Evolutionary conservation across 2,888 invertebrate genomes (phyloP), one percentile per base, ranked within the genome.

Genomic region (Anagyrus pseudococci): DNA sequence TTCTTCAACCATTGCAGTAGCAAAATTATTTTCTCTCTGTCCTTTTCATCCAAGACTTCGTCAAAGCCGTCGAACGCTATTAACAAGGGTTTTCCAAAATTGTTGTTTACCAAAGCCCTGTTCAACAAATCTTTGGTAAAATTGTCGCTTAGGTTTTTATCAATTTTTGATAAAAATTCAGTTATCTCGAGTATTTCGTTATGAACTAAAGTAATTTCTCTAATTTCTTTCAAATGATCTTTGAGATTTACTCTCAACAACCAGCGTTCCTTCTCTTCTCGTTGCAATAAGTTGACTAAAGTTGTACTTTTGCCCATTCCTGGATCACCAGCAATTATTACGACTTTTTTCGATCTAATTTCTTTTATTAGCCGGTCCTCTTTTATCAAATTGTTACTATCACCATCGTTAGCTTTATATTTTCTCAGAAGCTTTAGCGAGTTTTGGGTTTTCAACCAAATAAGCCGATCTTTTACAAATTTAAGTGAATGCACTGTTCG

Each of bases 11-110:
- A 6, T 43, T 43, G n/a, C 13, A 43, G n/a, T n/a, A 43, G 43
- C 43, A 7, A 13, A n/a, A 6, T n/a, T 10, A 43, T n/a, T 17
- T 43, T 43, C 17, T 43, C 43, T 17, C 43, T 10, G 19, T 43
- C 43, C n/a, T 10, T 7, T 43, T 43, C 10, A 8, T 43, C 17
- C 6, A 10, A 6, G 10, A 43, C n/a, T 43, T 43, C 43, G 19
- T 43, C 43, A 43, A 43, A 43, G n/a, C 43, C 43, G n/a, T 43
- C 43, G n/a, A 43, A 43, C n/a, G n/a, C 6, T n/a, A 43, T 13
- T 17, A 43, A n/a, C 13, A 43, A 17, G 6, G 43, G 43, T 17
- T 43, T 43, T 7, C 10, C 19, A 17, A 8, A 43, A 43, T 10
- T 43, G 7, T 10, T n/a, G 7, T 8, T 10, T 6, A 10, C n/a